Evolutionary conservation across 2,113 vertebrate species (phyloP).

Genomic region (Arvicanthis niloticus): DNA sequence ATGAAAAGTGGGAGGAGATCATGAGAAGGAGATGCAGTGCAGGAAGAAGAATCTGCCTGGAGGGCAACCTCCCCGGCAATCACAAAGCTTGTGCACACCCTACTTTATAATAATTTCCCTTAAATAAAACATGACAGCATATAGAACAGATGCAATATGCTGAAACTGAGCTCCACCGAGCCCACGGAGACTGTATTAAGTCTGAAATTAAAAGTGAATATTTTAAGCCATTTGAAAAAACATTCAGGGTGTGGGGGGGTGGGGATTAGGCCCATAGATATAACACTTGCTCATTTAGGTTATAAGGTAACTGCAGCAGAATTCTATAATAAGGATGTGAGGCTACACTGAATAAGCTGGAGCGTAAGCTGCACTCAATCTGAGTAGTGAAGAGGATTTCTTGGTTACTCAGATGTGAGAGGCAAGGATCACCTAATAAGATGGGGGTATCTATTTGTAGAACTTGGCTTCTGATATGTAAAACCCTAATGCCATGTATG

Average conservation of each 20-base stretch:
- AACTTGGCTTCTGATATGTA: not conserved
- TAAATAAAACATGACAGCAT: conserved; percentile 71
- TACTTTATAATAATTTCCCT: conserved; percentile 64
- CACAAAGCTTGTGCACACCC: conserved; percentile 32
- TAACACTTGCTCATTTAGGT: conserved; percentile 54
- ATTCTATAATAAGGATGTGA: not conserved
- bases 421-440: not conserved
- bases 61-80: conserved; percentile 55
- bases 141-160: conserved; percentile 43
- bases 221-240: conserved; percentile 74
- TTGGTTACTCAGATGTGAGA: not conserved
- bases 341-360: not conserved
- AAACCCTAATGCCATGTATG: not conserved
- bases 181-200: conserved; percentile 63
- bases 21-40: conserved; percentile 73
- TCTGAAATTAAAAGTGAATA: conserved; percentile 68
- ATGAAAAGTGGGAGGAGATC: conserved; percentile 76
- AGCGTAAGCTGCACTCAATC: not conserved
- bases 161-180: conserved; percentile 62
- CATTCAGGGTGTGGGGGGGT: not conserved
- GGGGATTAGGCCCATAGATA: conserved; percentile 45
- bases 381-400: not conserved
- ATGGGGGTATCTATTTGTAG: not conserved
- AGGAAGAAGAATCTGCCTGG: conserved; percentile 73
- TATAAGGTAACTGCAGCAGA: conserved; percentile 11